Evolutionary conservation across 2,797 vertebrate genomes (phyloP).

Genomic region (Crypturellus tataupa): DNA sequence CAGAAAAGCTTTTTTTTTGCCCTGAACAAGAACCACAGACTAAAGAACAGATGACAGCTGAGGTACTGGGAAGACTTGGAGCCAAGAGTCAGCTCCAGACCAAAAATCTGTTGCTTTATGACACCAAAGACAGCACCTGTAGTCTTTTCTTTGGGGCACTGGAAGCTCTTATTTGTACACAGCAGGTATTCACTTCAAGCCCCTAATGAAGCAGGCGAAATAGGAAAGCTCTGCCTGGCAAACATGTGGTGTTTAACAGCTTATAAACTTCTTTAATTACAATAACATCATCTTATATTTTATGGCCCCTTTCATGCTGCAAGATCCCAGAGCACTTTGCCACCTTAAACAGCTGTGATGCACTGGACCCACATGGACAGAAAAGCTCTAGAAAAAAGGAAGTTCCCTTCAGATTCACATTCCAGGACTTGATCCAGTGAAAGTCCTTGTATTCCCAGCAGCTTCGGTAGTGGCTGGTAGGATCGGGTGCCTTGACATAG

Average conservation of each 20-base stretch:
- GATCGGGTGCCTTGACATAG: background rate
- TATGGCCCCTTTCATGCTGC: background rate
- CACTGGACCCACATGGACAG: background rate
- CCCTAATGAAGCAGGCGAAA: background rate
- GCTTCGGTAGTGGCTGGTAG: background rate
- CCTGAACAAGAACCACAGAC: background rate
- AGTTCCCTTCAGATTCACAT: background rate
- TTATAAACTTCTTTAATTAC: background rate
- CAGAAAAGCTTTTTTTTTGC: background rate
- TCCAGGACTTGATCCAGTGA: background rate
- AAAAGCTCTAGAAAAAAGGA: background rate
- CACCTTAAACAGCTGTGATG: background rate
- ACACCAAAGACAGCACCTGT: background rate
- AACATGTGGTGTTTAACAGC: background rate
- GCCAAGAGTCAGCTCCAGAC: background rate
- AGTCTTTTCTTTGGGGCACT: no score
- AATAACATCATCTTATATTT: background rate
- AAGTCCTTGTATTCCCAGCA: background rate
- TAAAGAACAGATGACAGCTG: background rate
- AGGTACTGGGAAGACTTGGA: background rate
- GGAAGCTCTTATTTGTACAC: background rate
- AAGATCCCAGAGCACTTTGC: fast-evolving
- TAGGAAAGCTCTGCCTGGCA: background rate
- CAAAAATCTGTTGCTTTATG: background rate
- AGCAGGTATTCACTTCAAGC: background rate